Base-by-base conservation (phyloP, 2,888 invertebrate species). In the Mellilla xanthometata region DNA sequence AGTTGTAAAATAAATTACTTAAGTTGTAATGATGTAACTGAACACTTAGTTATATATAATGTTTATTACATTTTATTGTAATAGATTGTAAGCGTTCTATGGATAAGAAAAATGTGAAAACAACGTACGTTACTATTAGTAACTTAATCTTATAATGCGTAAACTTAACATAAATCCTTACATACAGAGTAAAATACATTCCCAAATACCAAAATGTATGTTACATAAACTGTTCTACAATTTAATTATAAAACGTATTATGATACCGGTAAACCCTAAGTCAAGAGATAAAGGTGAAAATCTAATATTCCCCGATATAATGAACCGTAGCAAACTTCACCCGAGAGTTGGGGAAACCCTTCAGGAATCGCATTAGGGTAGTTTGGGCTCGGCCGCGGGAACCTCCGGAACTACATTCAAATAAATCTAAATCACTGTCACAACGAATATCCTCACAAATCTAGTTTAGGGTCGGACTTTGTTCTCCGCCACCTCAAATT, bases 341-440 rank as follows among this genome's bases (percentile, higher is more conserved):
- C 60, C 64, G 66, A 64, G 65, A 62, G 61, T 62, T 62, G 62
- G 59, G 57, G 60, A 60, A 66, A 68, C 66, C 70, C 67, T 72
- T 71, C 63, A 69, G 72, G 72, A 81, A 81, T 80, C 72, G 72
- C 76, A 79, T 48, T 48, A 42, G 19, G 41, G 29, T 70, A 73
- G 78, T 78, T 78, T 68, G 68, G 66, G 68, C 59, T 61, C 62
- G 68, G 65, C 40, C 32, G 29, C 33, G n/a, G n/a, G n/a, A 29
- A 28, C 29, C 28, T 58, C 60, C 62, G 68, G 72, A 75, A 77
- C 68, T 71, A 68, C 69, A 65, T 63, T 60, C 65, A 68, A 74
- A 76, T 81, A 80, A 81, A 82, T 81, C 76, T 77, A 72, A 79
- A 78, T 81, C 81, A 77, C 67, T 58, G 61, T 56, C 65, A 55